A percentile compares a stretch with the other conserved stretches of the same genome.
phyloP scores from a whole-genome alignment of 2,797 vertebrate species.

The Darevskia nairensis region DNA sequence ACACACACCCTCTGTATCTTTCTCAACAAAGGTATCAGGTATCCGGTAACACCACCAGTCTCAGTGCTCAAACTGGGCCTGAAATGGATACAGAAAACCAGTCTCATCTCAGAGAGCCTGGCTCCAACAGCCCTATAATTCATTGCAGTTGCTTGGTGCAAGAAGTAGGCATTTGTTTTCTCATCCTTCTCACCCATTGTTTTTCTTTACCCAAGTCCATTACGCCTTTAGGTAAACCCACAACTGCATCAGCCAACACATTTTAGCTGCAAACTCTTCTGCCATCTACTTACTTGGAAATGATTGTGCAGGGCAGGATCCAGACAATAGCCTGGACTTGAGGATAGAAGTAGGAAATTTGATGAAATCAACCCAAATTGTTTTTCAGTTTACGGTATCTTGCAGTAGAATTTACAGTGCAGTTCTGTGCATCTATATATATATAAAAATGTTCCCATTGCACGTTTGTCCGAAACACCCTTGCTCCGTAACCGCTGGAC shows the following conservation, averaged over 20 bases:
- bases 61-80: too few species aligned
- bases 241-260: neutral
- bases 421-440: neutral
- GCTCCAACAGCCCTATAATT: too few species aligned
- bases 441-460: too few species aligned
- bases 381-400: neutral
- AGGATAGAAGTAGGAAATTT: neutral
- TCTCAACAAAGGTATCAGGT: too few species aligned
- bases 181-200: too few species aligned
- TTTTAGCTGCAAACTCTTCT: neutral
- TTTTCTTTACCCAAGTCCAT: neutral
- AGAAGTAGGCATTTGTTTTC: neutral
- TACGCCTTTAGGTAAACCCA: neutral
- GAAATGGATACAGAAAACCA: too few species aligned
- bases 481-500: too few species aligned
- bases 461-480: too few species aligned
- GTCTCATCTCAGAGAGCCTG: too few species aligned
- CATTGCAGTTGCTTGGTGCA: neutral
- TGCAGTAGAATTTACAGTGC: neutral
- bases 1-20: too few species aligned
- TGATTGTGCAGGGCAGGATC: neutral
- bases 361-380: neutral
- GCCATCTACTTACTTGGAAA: neutral
- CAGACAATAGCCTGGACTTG: neutral
- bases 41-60: too few species aligned